Base-by-base conservation (phyloP, 2,888 invertebrate species). In the Chamaedrilus cognettii region DNA sequence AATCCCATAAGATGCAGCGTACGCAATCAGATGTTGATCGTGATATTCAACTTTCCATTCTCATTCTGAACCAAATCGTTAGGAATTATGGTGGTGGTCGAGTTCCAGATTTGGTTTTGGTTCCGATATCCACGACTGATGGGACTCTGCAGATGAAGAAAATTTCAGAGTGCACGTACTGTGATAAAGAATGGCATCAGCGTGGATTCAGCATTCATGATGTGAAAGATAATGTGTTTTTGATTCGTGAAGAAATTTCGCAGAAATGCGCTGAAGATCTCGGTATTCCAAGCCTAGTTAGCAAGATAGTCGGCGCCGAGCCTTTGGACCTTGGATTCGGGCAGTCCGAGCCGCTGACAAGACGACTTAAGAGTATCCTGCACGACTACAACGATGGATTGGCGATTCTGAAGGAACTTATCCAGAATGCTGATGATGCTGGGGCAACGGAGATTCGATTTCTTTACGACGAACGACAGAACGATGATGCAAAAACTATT, bases 391-490 rank as follows among this genome's bases (percentile, higher is more conserved):
- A 74, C 30, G 79, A 79, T 70, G 78, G 79, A 4, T 71, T 78
- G 32, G 72, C 79, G 26, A 73, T 80, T 26, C 74, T 77, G 3
- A 80, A 79, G 66, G 80, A 80, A 68, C 70, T 79, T 3, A 74
- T 80, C 5, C 80, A 80, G 64, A 79, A 79, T 72, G 78, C 79
- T 19, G 79, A 80, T 67, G 79, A 79, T 71, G 79, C 80, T 11
- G 74, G 75, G 26, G 79, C 80, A 31, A 75, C 72, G 26, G 72
- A 72, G 30, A 74, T 80, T 3, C 68, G 70, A 5, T 77, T 80
- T 61, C 67, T 80, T 23, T 76, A 75, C 62, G 80, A 80, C 64
- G 76, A 78, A 50, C 62, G 80, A 63, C 65, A 71, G n/a, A 77
- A 78, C 64, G 50, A 63, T 28, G 67, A 74, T 55, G 59, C 65